Evolutionary conservation across 2,113 vertebrate species (phyloP).

Genomic region (Xiphophorus maculatus): DNA sequence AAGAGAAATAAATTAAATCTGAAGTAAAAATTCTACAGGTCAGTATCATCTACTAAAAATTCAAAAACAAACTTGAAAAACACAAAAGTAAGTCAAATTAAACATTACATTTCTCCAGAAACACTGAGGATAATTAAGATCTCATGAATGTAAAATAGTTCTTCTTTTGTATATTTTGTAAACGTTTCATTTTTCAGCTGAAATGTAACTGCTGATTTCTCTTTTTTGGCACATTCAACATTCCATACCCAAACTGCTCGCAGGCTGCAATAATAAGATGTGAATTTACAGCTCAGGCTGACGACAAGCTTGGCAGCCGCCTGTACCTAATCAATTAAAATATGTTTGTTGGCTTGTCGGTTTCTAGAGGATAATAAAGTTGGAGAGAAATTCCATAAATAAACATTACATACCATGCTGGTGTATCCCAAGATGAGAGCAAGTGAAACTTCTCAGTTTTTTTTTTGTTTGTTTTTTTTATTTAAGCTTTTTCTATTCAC

Average conservation of each 20-base stretch:
- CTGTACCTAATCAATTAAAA: conserved; percentile 16
- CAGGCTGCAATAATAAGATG: not conserved
- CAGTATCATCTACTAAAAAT: no score
- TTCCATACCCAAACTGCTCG: not conserved
- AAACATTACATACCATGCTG: conserved; percentile 46
- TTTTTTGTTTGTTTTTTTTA: not conserved
- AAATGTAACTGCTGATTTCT: not conserved
- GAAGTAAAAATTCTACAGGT: no score
- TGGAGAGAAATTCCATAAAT: conserved; percentile 1
- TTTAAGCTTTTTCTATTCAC: not conserved
- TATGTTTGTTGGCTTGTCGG: not conserved
- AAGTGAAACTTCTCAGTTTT: not conserved
- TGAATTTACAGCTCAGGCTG: conserved; percentile 37
- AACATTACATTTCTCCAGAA: no score
- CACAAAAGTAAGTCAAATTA: no score
- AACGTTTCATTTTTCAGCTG: not conserved
- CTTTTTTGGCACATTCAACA: not conserved
- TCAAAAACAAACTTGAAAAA: no score
- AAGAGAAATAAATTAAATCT: no score
- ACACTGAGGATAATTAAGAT: no score
- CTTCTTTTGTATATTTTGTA: not conserved
- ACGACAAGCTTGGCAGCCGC: conserved; percentile 38
- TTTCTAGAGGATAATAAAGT: not conserved
- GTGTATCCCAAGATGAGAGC: conserved; percentile 7
- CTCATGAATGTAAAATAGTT: not conserved